Base-by-base conservation (phyloP, 2,113 vertebrate species). In the Archilochus colubris region DNA sequence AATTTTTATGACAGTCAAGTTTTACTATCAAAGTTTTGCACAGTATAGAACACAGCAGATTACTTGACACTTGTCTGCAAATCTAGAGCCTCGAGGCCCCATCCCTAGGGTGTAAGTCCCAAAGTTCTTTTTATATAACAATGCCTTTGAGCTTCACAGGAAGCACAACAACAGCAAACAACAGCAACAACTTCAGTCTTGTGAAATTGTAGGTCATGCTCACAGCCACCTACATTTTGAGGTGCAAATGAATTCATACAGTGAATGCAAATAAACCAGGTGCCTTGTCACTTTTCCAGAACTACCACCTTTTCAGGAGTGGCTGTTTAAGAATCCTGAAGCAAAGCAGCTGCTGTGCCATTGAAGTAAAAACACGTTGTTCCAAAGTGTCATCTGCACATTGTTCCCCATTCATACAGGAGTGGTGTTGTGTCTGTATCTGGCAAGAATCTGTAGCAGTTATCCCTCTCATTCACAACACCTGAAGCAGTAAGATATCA, bases 301-400 rank as follows among this genome's bases (percentile, higher is more conserved):
- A 44, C 24, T 25, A 14, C 27, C 12, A 7, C 50, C 30, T 8
- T 63, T 51, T 69, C 50, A 27, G 15, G 7, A 51, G 25, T 3
- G 4, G 24, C 30, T 44, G 2, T 44, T 44, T 12, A 40, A 51
- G 8, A 75, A 75, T 6, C 28, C 12, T 55, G 33, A 74, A 55
- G 46, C 55, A 59, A 59, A 55, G 70, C 3, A 74, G 40, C 27
- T 76, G 33, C 38, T 48, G 14, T 21, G 31, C 20, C 10, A 22
- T 6, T 18, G 21, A 16, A 67, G 27, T 31, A 28, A 69, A 69
- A 82, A 44, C 2, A 31, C 18, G 2, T 30, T 69, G 48, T 50
- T 80, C n/a, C 38, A 30, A 76, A 67, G 48, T 9, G 43, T 10
- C 2, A 8, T 8, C 15, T 0, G 1, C 27, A 38, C 2, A 0